phyloP scores from a whole-genome alignment of 2,888 invertebrate species.

The Thyatira batis region DNA sequence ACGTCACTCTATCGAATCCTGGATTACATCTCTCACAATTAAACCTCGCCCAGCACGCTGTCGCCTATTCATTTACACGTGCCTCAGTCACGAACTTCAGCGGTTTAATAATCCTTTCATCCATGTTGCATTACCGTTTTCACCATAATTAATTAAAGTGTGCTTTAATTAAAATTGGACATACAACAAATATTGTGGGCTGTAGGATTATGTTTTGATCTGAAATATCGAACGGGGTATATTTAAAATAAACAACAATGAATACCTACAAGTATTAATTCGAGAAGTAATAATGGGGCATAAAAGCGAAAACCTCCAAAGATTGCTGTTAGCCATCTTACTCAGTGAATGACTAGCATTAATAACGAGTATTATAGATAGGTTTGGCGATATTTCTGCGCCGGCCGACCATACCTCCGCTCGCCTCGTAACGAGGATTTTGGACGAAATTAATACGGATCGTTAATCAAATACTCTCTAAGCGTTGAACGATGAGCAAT shows the following conservation, averaged over 20 bases:
- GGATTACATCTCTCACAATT: conserved; percentile 34
- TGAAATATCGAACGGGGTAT: background rate
- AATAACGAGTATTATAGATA: conserved; percentile 49
- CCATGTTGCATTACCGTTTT: conserved; percentile 3
- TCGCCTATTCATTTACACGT: conserved; percentile 27
- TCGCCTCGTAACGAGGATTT: conserved; percentile 62
- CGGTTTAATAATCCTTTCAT: conserved; percentile 14
- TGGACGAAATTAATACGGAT: conserved; percentile 68
- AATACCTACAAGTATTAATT: conserved; percentile 4
- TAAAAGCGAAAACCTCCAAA: conserved; percentile 32
- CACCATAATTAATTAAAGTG: conserved; percentile 7
- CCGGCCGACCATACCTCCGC: conserved; percentile 39
- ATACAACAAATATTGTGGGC: background rate
- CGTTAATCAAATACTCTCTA: conserved; percentile 69
- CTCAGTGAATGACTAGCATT: conserved; percentile 55
- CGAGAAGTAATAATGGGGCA: conserved; percentile 26
- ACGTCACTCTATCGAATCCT: conserved; percentile 37
- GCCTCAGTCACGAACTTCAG: conserved; percentile 12
- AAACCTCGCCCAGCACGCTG: conserved; percentile 26
- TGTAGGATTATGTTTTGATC: no score
- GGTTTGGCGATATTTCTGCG: conserved; percentile 46
- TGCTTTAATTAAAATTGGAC: conserved; percentile 2
- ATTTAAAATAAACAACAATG: background rate
- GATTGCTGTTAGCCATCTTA: conserved; percentile 40
- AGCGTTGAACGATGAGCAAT: conserved; percentile 50